Percentiles rank a stretch among this genome's conserved stretches.
phyloP scores from a whole-genome alignment of 2,113 vertebrate species.

The Tonatia bakeri region DNA sequence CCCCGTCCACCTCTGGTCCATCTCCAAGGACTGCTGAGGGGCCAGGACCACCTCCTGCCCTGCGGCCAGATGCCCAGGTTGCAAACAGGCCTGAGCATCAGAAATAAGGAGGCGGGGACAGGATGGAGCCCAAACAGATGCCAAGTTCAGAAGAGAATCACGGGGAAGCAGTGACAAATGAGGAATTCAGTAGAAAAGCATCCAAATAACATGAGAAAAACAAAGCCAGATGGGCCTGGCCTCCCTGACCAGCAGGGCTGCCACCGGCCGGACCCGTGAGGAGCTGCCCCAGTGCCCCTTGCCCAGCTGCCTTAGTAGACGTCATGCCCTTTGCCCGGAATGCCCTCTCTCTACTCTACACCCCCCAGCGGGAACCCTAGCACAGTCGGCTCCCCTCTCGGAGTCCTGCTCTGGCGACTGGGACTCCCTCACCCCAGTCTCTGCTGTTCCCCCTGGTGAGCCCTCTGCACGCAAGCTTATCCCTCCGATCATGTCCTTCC shows the following conservation, averaged over 20 bases:
- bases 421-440: fast-evolving
- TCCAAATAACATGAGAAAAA: slow-evolving; percentile 33
- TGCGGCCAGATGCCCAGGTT: neutral
- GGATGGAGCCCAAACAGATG: slow-evolving; percentile 30
- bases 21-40: neutral
- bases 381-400: fast-evolving
- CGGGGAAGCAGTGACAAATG: neutral
- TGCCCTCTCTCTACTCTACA: neutral
- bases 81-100: neutral
- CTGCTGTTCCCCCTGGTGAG: fast-evolving
- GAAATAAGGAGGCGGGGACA: neutral
- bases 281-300: neutral
- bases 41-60: neutral
- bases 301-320: neutral
- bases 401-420: neutral
- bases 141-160: slow-evolving; percentile 45
- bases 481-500: neutral
- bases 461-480: fast-evolving
- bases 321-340: neutral
- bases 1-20: fast-evolving
- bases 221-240: slow-evolving; percentile 70
- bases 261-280: fast-evolving
- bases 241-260: neutral
- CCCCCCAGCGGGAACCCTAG: neutral
- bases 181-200: neutral